Percentiles rank a stretch among this genome's conserved stretches.
Evolutionary conservation across 2,888 invertebrate species (phyloP).

Genomic region (Calameuta filiformis): DNA sequence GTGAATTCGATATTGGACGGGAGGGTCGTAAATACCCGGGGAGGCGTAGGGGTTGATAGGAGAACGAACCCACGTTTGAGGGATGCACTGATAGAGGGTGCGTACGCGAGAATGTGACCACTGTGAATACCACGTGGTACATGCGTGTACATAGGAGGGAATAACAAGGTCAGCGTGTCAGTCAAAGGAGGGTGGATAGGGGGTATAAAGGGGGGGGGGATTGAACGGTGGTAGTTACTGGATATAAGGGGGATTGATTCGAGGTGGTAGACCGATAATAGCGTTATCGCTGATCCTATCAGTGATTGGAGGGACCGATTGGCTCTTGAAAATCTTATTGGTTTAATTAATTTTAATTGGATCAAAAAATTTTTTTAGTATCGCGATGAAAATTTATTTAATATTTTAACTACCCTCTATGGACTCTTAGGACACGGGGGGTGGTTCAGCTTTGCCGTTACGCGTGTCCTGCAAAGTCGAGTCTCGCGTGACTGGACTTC

Average conservation of each 20-base stretch:
- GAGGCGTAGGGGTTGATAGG: not conserved
- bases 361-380: not conserved
- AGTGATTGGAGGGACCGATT: slow-evolving; percentile 7
- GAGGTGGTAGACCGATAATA: slow-evolving; percentile 21
- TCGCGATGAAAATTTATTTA: not conserved
- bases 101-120: not conserved
- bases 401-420: not conserved
- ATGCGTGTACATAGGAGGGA: slow-evolving; percentile 26
- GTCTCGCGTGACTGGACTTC: slow-evolving; percentile 49
- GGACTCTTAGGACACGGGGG: not conserved
- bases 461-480: slow-evolving; percentile 32
- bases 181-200: slow-evolving; percentile 23
- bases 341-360: not conserved
- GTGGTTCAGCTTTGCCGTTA: slow-evolving; percentile 22
- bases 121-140: not conserved
- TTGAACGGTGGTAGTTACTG: not conserved
- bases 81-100: not conserved
- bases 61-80: not conserved
- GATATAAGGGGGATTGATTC: not conserved
- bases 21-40: not conserved
- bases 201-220: not conserved
- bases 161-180: slow-evolving; percentile 60
- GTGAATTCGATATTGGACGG: not conserved
- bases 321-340: not conserved
- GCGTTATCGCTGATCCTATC: slow-evolving; percentile 31